phyloP scores from a whole-genome alignment of 1,140 invertebrate genomes.

The Drosophila serrata region DNA sequence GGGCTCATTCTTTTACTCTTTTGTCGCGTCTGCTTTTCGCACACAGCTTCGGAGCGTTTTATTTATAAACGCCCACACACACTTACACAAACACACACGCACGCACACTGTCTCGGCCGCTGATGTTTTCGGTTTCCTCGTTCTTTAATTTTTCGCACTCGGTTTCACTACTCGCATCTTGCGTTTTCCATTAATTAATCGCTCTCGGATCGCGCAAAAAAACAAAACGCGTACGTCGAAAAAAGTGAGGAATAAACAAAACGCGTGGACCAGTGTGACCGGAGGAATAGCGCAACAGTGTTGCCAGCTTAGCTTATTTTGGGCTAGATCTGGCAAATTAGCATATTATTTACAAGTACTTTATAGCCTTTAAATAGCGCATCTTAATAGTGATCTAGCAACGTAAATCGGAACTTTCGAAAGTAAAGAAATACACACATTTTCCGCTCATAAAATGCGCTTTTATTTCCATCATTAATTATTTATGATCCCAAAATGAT shows the following conservation, averaged over 20 bases:
- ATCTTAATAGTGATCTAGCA: too few relatives aligned
- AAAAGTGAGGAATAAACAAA: slow-evolving; percentile 52
- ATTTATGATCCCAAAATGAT: too few relatives aligned
- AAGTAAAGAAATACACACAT: too few relatives aligned
- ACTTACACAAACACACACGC: slow-evolving; percentile 37
- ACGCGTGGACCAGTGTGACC: slow-evolving; percentile 33
- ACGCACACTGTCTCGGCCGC: slow-evolving; percentile 39
- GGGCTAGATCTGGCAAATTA: neutral
- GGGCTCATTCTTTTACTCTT: slow-evolving; percentile 79
- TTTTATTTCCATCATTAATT: too few relatives aligned
- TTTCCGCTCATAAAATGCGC: too few relatives aligned
- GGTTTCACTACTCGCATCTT: slow-evolving; percentile 44
- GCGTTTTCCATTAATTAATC: slow-evolving; percentile 57
- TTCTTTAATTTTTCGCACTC: slow-evolving; percentile 47
- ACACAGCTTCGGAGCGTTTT: slow-evolving; percentile 78
- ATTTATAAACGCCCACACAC: slow-evolving; percentile 72
- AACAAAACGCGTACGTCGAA: slow-evolving; percentile 59
- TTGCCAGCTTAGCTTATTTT: neutral
- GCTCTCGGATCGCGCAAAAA: slow-evolving; percentile 55
- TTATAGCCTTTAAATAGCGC: too few relatives aligned
- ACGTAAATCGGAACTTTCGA: too few relatives aligned
- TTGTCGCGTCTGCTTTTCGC: slow-evolving; percentile 77
- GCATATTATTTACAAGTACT: too few relatives aligned
- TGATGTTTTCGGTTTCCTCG: slow-evolving; percentile 40
- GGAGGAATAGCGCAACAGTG: neutral